These are phyloP conservation scores for Acrossocheilus wenchowensis DNA, from an alignment of 2,797 vertebrate species.

Conservation along the genomic window DNA sequence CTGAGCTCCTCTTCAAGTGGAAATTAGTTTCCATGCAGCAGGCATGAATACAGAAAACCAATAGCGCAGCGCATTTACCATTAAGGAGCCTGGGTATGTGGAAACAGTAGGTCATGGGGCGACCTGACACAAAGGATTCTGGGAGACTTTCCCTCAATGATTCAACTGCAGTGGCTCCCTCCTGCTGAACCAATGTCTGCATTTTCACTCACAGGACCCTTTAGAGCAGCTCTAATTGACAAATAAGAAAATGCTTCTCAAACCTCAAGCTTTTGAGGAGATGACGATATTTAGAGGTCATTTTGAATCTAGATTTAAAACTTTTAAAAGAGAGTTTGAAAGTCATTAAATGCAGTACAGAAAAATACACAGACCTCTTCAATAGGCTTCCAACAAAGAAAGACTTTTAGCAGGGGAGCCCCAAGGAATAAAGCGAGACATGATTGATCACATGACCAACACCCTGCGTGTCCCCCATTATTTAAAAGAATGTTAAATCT, in stretches of 20 bases:
- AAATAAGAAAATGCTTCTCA: slow-evolving; percentile 20
- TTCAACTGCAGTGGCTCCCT: slow-evolving; percentile 34
- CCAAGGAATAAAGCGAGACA: slow-evolving; percentile 41
- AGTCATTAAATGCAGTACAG: slow-evolving; percentile 40
- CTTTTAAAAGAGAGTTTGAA: slow-evolving; percentile 31
- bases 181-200: slow-evolving; percentile 42
- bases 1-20: slow-evolving; percentile 54
- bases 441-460: slow-evolving; percentile 40
- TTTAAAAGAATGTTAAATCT: slow-evolving; percentile 53
- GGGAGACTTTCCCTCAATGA: slow-evolving; percentile 44
- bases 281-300: slow-evolving; percentile 51
- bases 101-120: slow-evolving; percentile 56
- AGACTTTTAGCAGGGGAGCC: slow-evolving; percentile 56
- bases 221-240: slow-evolving; percentile 35
- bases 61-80: slow-evolving; percentile 39
- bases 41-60: slow-evolving; percentile 45
- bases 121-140: slow-evolving; percentile 43
- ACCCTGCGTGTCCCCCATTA: slow-evolving; percentile 48
- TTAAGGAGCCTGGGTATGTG: slow-evolving; percentile 47
- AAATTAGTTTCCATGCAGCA: slow-evolving; percentile 56
- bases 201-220: slow-evolving; percentile 37
- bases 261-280: background rate
- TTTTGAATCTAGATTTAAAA: slow-evolving; percentile 47
- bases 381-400: slow-evolving; percentile 54
- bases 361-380: slow-evolving; percentile 53